Base-by-base conservation (phyloP, 92 coral and sea anemone species). In the Zoanthus sansibaricus region DNA sequence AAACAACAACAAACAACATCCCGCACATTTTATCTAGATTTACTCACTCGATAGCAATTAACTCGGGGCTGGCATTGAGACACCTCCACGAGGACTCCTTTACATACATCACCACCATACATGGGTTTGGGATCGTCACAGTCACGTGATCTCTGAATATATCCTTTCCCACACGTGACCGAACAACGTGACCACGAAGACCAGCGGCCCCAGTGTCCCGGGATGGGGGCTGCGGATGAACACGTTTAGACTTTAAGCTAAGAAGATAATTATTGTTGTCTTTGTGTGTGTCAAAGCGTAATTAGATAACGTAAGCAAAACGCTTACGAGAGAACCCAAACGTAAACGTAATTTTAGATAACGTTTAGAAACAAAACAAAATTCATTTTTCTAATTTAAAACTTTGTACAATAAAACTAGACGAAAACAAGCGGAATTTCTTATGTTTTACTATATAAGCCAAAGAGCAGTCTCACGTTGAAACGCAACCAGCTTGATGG, bases 171-270 rank as follows among this genome's bases (percentile, higher is more conserved):
- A 31, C 96, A 93, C 37, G 94, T 91, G 13, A 21, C 75, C 59
- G 93, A 72, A 64, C 98, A 94, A 7, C n/a, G 9, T 4, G 90
- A 49, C 98, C 98, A 94, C 32, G 88, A 62, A 17, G 90, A 92
- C 98, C 98, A 94, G 70, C 96, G 92, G 16, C 95, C 93, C 98
- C 98, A 94, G 88, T 94, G 91, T 8, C 96, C 98, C 14, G 77
- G 55, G 7, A 94, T 42, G 7, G 95, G 89, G 20, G 75, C 85
- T 80, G 59, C 9, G 25, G 44, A 62, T 20, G 18, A 58, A 58
- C 6, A 20, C 3, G 2, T 14, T 58, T 58, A 58, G 10, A 62
- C 2, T 32, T n/a, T 62, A 17, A 7, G 8, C 3, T 62, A 14
- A 18, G 5, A 18, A 58, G n/a, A 58, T 18, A 58, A 58, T 20